Conservation (phyloP, 2,113 vertebrate species). For the Rutilus rutilus region DNA sequence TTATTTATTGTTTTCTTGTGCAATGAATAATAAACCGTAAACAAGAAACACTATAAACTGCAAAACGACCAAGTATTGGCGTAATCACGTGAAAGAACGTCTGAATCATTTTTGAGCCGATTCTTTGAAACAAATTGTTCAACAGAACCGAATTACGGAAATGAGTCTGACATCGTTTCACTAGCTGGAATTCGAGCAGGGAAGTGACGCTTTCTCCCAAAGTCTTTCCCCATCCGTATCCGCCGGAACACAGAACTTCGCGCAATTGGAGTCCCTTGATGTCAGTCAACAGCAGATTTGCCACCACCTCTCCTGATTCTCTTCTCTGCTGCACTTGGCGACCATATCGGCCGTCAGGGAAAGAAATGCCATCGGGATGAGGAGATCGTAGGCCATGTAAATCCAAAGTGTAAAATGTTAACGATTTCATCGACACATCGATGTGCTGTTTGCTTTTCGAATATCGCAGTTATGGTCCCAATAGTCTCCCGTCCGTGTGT, state of each 20-base stretch:
- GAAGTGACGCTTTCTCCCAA: conserved; percentile 20
- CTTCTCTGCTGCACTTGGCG: conserved; percentile 48
- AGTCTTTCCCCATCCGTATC: conserved; percentile 49
- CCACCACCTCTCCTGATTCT: conserved; percentile 35
- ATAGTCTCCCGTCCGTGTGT: conserved; percentile 17
- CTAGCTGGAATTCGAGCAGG: neutral
- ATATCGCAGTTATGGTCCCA: neutral
- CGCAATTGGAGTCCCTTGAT: conserved; percentile 47
- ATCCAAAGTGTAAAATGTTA: conserved; percentile 44
- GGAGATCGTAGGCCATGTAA: conserved; percentile 37
- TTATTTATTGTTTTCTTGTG: neutral
- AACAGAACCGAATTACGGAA: neutral
- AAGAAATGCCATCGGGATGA: conserved; percentile 52
- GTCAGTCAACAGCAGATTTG: conserved; percentile 38
- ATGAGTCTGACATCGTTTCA: neutral
- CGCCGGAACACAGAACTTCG: conserved; percentile 3
- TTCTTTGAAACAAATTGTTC: neutral
- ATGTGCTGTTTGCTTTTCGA: neutral
- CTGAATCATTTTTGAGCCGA: neutral
- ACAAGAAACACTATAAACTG: neutral
- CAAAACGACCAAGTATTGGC: neutral
- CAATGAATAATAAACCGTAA: neutral
- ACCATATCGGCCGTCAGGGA: conserved; percentile 58
- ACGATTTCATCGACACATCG: neutral
- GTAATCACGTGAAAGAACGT: neutral